phyloP scores from a whole-genome alignment of 2,113 vertebrate genomes.

The Elaphurus davidianus region DNA sequence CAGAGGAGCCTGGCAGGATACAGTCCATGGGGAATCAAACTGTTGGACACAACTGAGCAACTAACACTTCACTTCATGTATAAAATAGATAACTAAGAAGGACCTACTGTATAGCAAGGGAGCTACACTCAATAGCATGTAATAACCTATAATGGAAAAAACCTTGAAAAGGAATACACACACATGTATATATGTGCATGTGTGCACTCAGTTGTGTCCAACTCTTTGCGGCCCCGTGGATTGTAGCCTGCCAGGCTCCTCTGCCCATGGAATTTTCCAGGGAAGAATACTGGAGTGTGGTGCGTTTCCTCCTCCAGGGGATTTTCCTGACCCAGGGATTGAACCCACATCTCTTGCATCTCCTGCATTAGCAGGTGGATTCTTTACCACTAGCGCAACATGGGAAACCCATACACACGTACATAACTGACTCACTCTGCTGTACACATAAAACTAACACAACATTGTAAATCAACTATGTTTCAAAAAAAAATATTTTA shows the following conservation, averaged over 20 bases:
- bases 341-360: neutral
- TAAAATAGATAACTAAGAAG: neutral
- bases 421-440: neutral
- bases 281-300: neutral
- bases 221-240: neutral
- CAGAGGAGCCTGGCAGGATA: neutral
- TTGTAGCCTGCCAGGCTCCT: neutral
- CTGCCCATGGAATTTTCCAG: neutral
- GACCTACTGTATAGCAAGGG: neutral
- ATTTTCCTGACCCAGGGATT: neutral
- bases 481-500: neutral
- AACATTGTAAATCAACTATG: neutral
- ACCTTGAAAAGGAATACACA: neutral
- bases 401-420: neutral
- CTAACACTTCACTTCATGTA: neutral
- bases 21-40: neutral
- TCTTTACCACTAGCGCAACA: neutral
- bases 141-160: neutral
- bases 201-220: neutral
- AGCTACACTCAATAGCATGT: neutral
- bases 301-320: neutral
- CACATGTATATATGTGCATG: rapidly evolving
- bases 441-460: neutral
- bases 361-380: neutral
- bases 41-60: neutral